Base-by-base conservation (phyloP, 2,888 invertebrate species). In the Eremobia ochroleuca region DNA sequence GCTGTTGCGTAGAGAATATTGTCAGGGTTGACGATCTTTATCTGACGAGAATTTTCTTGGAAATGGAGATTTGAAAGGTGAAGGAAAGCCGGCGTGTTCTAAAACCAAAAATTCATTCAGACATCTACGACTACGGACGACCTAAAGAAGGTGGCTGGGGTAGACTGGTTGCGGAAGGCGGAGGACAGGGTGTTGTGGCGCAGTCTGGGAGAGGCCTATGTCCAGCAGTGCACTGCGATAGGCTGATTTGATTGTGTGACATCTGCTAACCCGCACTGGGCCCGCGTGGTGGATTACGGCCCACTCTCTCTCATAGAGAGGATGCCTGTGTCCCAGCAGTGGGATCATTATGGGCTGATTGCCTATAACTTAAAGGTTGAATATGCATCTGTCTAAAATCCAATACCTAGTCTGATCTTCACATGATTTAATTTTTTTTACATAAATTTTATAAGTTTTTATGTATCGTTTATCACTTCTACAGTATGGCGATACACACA, bases 1-100 rank as follows among this genome's bases (percentile, higher is more conserved):
- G 66, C 73, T 73, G 76, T 80, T 81, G 79, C 87, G 72, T 72
- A 70, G 71, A 46, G 49, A 58, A 64, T 34, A 61, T 69, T 81
- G 70, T 78, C 62, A 82, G 79, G 78, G 84, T 46, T 83, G 85
- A 46, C 65, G 40, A 52, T 78, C 61, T 78, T 11, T 52, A 21
- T 64, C 28, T 75, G 70, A 59, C 46, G 34, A 72, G 61, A 67
- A 18, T 40, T 70, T 55, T 21, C 15, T 76, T n/a, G n/a, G n/a
- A 6, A 11, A 43, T 4, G 4, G 13, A 55, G 1, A 55, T n/a
- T 13, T 55, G 55, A 55, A n/a, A 55, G 52, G 25, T 3, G 25
- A 52, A 52, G 8, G n/a, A 52, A 25, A 52, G 11, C 49, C 49
- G 15, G 0, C 0, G 4, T 43, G 49, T 49, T 3, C 2, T 25